phyloP scores from a whole-genome alignment of 1,140 invertebrate species.

The Sycophila sp. region DNA sequence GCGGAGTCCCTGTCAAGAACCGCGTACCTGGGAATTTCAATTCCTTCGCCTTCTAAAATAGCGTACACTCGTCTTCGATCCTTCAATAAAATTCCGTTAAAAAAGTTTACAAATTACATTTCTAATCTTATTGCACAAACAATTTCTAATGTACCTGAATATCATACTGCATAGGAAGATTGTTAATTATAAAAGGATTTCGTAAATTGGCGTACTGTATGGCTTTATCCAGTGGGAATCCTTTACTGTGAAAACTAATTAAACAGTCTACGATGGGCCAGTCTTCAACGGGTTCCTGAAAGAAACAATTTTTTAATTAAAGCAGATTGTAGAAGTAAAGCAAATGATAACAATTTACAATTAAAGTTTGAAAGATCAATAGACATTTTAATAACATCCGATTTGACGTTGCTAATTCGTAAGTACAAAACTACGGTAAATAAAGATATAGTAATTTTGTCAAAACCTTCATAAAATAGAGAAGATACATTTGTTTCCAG shows the following conservation, averaged over 20 bases:
- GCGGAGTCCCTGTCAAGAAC: constrained; percentile 94
- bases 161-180: constrained; percentile 98
- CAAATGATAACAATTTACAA: no score
- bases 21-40: constrained; percentile 97
- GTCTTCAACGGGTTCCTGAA: constrained; percentile 90
- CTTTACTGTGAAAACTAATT: constrained; percentile 98
- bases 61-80: constrained; percentile 94
- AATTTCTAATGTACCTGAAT: constrained; percentile 76
- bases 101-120: not conserved
- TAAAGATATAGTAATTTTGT: no score
- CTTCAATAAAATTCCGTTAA: constrained; percentile 66
- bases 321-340: not conserved
- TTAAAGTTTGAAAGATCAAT: no score
- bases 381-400: no score
- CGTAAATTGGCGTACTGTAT: constrained; percentile 94
- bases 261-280: constrained; percentile 98
- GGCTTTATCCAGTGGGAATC: constrained; percentile 98
- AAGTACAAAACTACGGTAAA: no score
- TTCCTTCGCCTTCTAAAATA: constrained; percentile 92
- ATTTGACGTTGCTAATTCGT: no score
- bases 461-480: no score
- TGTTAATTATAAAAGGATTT: constrained; percentile 98
- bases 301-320: constrained; percentile 7
- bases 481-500: no score
- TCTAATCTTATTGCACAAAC: not conserved